phyloP scores from a whole-genome alignment of 1,140 invertebrate genomes.

The Ips typographus region DNA sequence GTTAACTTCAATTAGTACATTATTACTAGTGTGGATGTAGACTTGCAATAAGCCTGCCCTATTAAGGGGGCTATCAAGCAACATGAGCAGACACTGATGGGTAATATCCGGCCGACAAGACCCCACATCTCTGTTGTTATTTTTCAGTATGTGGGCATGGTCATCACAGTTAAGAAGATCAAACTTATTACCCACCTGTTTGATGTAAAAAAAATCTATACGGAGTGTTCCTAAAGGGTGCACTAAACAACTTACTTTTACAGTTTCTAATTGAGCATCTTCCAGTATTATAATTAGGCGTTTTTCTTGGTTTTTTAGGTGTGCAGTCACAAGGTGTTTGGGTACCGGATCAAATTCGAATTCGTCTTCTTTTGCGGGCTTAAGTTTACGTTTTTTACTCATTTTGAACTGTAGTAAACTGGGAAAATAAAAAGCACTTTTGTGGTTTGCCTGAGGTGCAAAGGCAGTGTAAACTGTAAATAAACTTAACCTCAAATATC shows the following conservation, averaged over 20 bases:
- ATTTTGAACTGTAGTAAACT: constrained; percentile 46
- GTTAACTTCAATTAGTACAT: constrained; percentile 98
- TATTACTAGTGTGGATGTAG: constrained; percentile 92
- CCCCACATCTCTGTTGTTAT: constrained; percentile 81
- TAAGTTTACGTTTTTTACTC: constrained; percentile 66
- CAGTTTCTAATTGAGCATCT: constrained; percentile 91
- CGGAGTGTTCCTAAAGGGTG: background rate
- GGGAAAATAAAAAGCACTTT: no score
- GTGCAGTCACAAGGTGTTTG: constrained; percentile 67
- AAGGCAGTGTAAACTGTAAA: no score
- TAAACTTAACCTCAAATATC: no score
- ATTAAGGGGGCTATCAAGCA: constrained; percentile 95
- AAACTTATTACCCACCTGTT: constrained; percentile 81
- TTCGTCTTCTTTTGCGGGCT: constrained; percentile 57
- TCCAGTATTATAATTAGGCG: constrained; percentile 92
- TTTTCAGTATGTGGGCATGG: constrained; percentile 80
- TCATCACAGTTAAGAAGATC: constrained; percentile 94
- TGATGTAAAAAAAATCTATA: background rate
- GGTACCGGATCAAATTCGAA: constrained; percentile 67
- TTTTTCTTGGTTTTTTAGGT: constrained; percentile 80
- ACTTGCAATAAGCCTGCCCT: constrained; percentile 87
- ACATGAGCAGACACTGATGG: constrained; percentile 94
- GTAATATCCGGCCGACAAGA: constrained; percentile 91
- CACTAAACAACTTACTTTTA: constrained; percentile 70
- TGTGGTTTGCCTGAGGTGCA: no score